Evolutionary conservation across 1,140 invertebrate species (phyloP), one percentile per base, ranked within the genome.

Genomic region (Grapholita molesta): DNA sequence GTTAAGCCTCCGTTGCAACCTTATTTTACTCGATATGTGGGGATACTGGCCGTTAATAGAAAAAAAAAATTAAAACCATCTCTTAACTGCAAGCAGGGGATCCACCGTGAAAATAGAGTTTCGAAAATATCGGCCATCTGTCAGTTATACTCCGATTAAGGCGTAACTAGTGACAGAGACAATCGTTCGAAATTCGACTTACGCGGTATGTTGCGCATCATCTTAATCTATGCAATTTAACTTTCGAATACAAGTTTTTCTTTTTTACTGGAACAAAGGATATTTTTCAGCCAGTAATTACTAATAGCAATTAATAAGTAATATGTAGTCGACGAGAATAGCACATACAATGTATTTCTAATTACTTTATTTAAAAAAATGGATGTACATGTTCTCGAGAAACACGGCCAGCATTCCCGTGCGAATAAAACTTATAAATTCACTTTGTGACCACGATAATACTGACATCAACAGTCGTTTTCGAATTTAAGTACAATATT

Each of bases 401-500:
- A 21, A 48, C 12, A 21, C 42, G 8, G 18, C 18, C 42, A 48
- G 21, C 42, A 28, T 7, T 25, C 24, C 15, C 24, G 25, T 61
- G 21, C 11, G 30, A n/a, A 61, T 61, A 61, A 57, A 61, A 61
- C 25, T 15, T 30, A 61, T 28, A 30, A 15, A 12, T 61, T 61
- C 55, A 61, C 24, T 61, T 61, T 28, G 25, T 61, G 55, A 61
- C 55, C 24, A 61, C 55, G 55, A 61, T 80, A 80, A 80, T 80
- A 80, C 78, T 80, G 78, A 80, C 69, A 35, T 67, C 53, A 73
- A 74, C 70, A 75, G 74, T 80, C 73, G 68, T 72, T 79, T 75
- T 70, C 55, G 55, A 70, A 75, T 71, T 76, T 74, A 76, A 76
- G 70, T 75, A 79, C 73, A 75, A 74, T 75, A 53, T 71, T 68